A percentile compares a stretch with the other conserved stretches of the same genome.
Evolutionary conservation across 2,797 vertebrate species (phyloP).

Genomic region (Enteromius treurensis): DNA sequence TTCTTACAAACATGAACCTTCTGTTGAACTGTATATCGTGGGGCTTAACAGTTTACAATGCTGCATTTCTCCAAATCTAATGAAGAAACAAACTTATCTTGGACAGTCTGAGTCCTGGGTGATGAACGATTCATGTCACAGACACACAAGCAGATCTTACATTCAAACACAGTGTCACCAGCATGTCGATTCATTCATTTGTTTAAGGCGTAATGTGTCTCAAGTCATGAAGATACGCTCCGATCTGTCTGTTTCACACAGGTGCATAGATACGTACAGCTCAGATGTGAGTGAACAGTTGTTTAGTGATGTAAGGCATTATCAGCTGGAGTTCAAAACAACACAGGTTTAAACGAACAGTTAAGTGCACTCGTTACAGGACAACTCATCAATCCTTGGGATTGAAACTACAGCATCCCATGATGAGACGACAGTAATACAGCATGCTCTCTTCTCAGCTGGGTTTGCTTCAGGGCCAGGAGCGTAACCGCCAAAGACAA

Average conservation of each 20-base stretch:
- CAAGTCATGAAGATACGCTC: background rate
- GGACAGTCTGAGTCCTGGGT: background rate
- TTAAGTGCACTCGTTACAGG: slow-evolving; percentile 14
- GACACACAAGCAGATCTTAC: slow-evolving; percentile 15
- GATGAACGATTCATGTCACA: background rate
- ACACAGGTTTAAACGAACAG: slow-evolving; percentile 20
- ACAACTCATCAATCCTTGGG: slow-evolving; percentile 54
- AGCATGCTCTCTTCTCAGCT: background rate
- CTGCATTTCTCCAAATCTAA: background rate
- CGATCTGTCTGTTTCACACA: background rate
- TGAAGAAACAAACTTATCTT: background rate
- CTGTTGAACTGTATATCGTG: background rate
- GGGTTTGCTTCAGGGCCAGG: background rate
- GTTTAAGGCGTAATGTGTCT: slow-evolving; percentile 24
- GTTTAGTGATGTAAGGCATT: slow-evolving; percentile 11
- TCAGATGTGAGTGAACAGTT: background rate
- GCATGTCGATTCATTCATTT: slow-evolving; percentile 15
- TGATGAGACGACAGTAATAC: slow-evolving; percentile 3
- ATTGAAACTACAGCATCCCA: slow-evolving; percentile 50
- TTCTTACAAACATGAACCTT: background rate
- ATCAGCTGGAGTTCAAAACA: background rate
- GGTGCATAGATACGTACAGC: slow-evolving; percentile 12
- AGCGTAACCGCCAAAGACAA: background rate
- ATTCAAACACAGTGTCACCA: background rate
- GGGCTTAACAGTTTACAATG: too few relatives aligned